Evolutionary conservation across 2,888 invertebrate genomes (phyloP).

Genomic region (Tetheella fluctuosa): DNA sequence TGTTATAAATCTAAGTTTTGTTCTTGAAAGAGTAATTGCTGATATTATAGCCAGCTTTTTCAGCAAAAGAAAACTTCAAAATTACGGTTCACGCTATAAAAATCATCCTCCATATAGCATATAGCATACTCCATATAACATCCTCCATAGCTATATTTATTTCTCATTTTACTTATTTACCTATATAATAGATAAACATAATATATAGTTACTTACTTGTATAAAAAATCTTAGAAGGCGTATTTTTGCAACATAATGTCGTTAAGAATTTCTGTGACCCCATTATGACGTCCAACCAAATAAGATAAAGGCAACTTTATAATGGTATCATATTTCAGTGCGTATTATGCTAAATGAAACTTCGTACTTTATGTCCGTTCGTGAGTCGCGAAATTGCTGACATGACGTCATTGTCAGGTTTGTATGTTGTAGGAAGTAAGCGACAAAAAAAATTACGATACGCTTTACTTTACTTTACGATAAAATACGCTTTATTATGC

Average conservation of each 20-base stretch:
- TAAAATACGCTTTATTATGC: too few species aligned
- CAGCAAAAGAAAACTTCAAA: too few species aligned
- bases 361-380: neutral
- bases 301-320: neutral
- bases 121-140: too few species aligned
- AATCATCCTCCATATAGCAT: too few species aligned
- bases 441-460: neutral
- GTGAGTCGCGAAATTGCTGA: neutral
- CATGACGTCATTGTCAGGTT: neutral
- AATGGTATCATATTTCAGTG: slow-evolving; percentile 5
- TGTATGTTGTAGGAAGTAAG: neutral
- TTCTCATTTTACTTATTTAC: too few species aligned
- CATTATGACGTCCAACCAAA: neutral
- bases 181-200: neutral
- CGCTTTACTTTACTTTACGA: too few species aligned
- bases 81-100: too few species aligned
- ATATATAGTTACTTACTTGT: neutral
- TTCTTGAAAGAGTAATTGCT: too few species aligned
- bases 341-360: neutral
- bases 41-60: too few species aligned
- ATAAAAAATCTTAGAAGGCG: neutral
- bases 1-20: too few species aligned
- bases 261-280: neutral
- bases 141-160: too few species aligned
- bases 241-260: neutral